These are phyloP conservation scores for Isoperla grammatica DNA, from an alignment of 2,888 invertebrate species.

Conservation along the genomic window DNA sequence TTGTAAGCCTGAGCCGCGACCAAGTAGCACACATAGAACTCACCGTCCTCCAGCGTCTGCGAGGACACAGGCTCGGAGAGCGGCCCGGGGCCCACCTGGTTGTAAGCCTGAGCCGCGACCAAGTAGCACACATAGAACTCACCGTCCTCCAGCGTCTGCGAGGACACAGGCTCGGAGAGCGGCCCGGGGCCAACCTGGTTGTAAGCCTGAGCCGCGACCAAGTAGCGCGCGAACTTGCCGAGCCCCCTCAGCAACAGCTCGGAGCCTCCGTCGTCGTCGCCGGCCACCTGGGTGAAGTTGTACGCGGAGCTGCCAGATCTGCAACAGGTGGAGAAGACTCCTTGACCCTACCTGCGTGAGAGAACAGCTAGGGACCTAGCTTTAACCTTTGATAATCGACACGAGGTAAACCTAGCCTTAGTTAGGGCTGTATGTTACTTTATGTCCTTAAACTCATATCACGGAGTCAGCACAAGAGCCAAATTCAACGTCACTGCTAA, in stretches of 20 bases:
- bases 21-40: slow-evolving; percentile 43
- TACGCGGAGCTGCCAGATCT: slow-evolving; percentile 46
- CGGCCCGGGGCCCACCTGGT: slow-evolving; percentile 68
- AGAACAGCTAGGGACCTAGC: too few relatives aligned
- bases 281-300: slow-evolving; percentile 62
- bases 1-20: slow-evolving; percentile 69
- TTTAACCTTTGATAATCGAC: too few relatives aligned
- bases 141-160: slow-evolving; percentile 72
- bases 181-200: slow-evolving; percentile 68
- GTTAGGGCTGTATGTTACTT: too few relatives aligned
- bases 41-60: slow-evolving; percentile 70
- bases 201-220: slow-evolving; percentile 65
- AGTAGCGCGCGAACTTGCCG: slow-evolving; percentile 53
- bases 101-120: slow-evolving; percentile 66
- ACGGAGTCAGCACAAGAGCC: too few relatives aligned
- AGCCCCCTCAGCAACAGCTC: slow-evolving; percentile 59
- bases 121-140: slow-evolving; percentile 44
- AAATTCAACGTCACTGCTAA: too few relatives aligned
- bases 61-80: slow-evolving; percentile 62
- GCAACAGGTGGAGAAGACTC: background rate
- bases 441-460: too few relatives aligned
- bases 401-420: too few relatives aligned
- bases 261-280: slow-evolving; percentile 62
- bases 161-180: slow-evolving; percentile 58
- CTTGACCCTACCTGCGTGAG: too few relatives aligned